These are phyloP conservation scores for Mylabris sibirica DNA, from an alignment of 2,888 invertebrate genomes.

Conservation along the genomic window DNA sequence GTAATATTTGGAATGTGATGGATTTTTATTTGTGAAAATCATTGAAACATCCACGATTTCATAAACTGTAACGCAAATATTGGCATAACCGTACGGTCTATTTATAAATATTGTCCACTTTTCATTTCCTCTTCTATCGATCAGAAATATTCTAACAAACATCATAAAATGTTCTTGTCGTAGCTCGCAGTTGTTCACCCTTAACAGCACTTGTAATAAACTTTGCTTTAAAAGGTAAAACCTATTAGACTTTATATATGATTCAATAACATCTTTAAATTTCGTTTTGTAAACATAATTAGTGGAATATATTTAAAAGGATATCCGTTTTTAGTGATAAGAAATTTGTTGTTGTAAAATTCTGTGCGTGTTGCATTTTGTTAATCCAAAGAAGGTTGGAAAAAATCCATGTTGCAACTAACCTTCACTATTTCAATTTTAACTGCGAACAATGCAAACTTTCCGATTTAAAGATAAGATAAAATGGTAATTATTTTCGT, in stretches of 20 bases:
- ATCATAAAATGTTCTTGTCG: too few relatives aligned
- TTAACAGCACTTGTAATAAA: not conserved
- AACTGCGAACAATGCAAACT: conserved; percentile 39
- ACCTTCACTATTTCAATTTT: conserved; percentile 22
- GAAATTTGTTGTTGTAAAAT: not conserved
- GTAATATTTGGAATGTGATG: not conserved
- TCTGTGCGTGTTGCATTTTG: conserved; percentile 8
- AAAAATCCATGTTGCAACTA: conserved; percentile 20
- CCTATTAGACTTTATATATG: not conserved
- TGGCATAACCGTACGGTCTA: not conserved
- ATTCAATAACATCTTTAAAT: not conserved
- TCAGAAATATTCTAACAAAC: not conserved
- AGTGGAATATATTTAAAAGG: not conserved
- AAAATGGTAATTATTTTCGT: conserved; percentile 58
- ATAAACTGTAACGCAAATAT: not conserved
- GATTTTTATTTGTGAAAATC: not conserved
- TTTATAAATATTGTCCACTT: not conserved
- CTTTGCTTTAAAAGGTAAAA: too few relatives aligned
- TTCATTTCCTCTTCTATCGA: not conserved
- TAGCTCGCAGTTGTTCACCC: not conserved
- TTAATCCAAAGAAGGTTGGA: not conserved
- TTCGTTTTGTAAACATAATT: not conserved
- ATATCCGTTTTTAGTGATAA: not conserved
- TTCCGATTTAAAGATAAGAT: conserved; percentile 55
- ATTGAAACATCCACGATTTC: not conserved